Conservation (phyloP, 2,888 invertebrate species). For the Dermolepida albohirtum region DNA sequence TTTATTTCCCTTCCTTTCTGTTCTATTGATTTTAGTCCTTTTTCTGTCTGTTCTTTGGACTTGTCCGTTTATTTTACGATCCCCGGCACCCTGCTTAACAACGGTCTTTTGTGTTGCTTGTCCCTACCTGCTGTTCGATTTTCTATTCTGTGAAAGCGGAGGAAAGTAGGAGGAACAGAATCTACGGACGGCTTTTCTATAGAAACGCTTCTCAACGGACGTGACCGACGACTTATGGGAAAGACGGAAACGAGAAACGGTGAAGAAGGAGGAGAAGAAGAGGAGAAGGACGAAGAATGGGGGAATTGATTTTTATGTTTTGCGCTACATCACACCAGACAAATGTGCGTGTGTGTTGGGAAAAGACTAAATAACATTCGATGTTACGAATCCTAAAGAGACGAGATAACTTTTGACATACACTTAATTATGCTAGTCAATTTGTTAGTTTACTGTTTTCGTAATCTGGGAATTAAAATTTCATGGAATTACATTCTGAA, state of each 20-base stretch:
- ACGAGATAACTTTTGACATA: no score
- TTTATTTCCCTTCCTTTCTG: constrained; percentile 48
- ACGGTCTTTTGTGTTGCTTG: constrained; percentile 45
- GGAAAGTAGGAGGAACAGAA: constrained; percentile 33
- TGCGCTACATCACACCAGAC: no score
- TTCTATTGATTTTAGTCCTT: constrained; percentile 54
- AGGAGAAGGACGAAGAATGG: constrained; percentile 8
- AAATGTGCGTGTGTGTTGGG: no score
- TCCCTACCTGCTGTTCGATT: constrained; percentile 37
- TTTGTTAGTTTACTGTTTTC: no score
- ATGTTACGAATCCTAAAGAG: no score
- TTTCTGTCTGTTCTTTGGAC: constrained; percentile 51
- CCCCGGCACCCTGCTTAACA: constrained; percentile 45
- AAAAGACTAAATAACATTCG: no score
- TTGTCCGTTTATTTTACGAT: constrained; percentile 49
- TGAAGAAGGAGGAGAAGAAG: no score
- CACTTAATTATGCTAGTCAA: no score
- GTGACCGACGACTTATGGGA: constrained; percentile 30
- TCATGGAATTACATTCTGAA: no score
- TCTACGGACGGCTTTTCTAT: constrained; percentile 22
- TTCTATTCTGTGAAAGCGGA: constrained; percentile 37
- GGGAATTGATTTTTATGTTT: constrained; percentile 8
- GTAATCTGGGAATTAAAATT: no score
- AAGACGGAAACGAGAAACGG: neutral
- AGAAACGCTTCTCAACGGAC: constrained; percentile 28